Percentiles rank a stretch among this genome's conserved stretches.
Evolutionary conservation across 2,888 invertebrate genomes (phyloP).

Genomic region (Balanococcus diminutus): DNA sequence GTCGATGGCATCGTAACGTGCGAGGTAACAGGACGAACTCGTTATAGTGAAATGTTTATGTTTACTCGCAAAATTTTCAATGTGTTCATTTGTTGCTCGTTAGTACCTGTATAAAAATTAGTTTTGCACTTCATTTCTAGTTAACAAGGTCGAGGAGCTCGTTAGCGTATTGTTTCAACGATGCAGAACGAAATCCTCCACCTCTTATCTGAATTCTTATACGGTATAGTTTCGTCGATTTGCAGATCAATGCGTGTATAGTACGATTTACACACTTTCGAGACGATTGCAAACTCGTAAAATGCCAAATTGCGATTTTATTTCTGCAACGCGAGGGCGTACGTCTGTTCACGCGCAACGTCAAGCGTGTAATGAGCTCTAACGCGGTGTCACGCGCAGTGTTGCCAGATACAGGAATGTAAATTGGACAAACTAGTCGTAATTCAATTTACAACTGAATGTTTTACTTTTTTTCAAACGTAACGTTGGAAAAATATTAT

Average conservation of each 20-base stretch:
- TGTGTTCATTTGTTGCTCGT: conserved; percentile 43
- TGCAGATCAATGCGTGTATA: neutral
- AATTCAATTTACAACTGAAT: too few species aligned
- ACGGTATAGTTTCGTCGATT: neutral
- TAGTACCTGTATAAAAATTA: conserved; percentile 41
- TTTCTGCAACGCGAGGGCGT: neutral
- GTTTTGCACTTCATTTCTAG: conserved; percentile 32
- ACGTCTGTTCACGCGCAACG: neutral
- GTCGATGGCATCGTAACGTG: neutral
- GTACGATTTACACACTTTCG: neutral
- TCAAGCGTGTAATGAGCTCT: neutral
- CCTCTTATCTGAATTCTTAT: neutral
- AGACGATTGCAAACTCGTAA: neutral
- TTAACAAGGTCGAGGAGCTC: conserved; percentile 39
- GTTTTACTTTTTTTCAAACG: too few species aligned
- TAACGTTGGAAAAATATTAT: too few species aligned
- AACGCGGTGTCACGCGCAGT: neutral
- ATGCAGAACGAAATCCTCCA: neutral
- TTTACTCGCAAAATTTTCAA: conserved; percentile 37
- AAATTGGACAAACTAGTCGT: too few species aligned
- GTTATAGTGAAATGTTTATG: conserved; percentile 36
- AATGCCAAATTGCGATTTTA: neutral
- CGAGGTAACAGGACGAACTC: conserved; percentile 26
- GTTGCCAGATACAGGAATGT: neutral
- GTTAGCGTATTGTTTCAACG: conserved; percentile 41